Percentiles rank a stretch among this genome's conserved stretches.
These are phyloP conservation scores for Cydia amplana DNA, from an alignment of 1,140 invertebrate species.

Conservation along the genomic window DNA sequence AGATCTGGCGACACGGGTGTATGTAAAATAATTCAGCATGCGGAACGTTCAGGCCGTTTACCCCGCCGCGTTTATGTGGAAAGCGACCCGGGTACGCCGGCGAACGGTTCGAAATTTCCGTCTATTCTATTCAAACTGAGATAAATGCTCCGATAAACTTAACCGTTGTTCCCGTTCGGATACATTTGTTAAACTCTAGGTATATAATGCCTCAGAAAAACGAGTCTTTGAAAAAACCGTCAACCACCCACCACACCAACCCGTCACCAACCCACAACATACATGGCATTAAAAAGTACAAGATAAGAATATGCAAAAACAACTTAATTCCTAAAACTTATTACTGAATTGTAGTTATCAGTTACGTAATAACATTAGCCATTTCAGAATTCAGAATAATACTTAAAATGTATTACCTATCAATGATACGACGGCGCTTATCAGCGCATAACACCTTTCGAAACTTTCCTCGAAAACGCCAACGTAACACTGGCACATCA, in stretches of 20 bases:
- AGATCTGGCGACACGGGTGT: slow-evolving; percentile 39
- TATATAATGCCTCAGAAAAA: background rate
- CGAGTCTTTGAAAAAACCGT: background rate
- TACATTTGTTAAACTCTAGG: background rate
- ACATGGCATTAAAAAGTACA: too few species aligned
- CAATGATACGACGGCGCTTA: background rate
- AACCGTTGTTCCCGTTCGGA: background rate
- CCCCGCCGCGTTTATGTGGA: slow-evolving; percentile 40
- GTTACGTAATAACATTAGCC: background rate
- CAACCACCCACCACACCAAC: too few species aligned
- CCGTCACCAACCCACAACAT: too few species aligned
- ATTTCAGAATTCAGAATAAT: background rate
- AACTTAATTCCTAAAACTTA: too few species aligned
- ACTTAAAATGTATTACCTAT: background rate
- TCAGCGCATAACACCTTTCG: slow-evolving; percentile 24
- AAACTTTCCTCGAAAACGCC: slow-evolving; percentile 18
- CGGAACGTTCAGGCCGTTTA: slow-evolving; percentile 44
- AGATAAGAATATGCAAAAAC: too few species aligned
- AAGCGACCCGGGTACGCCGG: slow-evolving; percentile 35
- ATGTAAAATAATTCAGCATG: slow-evolving; percentile 44
- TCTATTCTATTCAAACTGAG: slow-evolving; percentile 17
- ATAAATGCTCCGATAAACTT: slow-evolving; percentile 32
- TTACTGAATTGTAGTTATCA: too few species aligned
- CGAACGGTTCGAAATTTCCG: slow-evolving; percentile 20
- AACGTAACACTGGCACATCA: slow-evolving; percentile 30